Conservation (phyloP, 2,797 vertebrate genomes). For the Poecilia picta region DNA sequence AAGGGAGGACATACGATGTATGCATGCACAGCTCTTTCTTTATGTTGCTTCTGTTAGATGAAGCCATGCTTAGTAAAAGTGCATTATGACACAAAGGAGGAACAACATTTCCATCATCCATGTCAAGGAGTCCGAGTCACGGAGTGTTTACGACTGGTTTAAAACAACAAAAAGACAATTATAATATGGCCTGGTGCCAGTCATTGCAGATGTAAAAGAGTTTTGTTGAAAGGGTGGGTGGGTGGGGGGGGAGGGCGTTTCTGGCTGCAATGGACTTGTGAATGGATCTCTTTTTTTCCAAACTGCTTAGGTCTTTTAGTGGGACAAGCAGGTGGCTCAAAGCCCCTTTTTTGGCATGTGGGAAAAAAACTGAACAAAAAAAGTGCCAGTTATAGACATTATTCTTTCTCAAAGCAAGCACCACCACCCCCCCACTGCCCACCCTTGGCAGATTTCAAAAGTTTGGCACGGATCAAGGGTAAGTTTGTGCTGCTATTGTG, state of each 20-base stretch:
- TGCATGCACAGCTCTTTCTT: conserved; percentile 27
- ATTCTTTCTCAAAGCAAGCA: conserved; percentile 5
- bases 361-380: neutral
- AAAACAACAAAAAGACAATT: conserved; percentile 67
- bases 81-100: conserved; percentile 22
- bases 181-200: conserved; percentile 59
- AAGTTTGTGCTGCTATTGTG: conserved; percentile 57
- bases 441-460: conserved; percentile 51
- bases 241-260: conserved; percentile 30
- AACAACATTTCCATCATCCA: conserved; percentile 31
- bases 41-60: conserved; percentile 34
- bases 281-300: conserved; percentile 65
- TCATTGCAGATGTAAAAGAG: conserved; percentile 41
- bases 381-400: conserved; percentile 5
- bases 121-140: conserved; percentile 52
- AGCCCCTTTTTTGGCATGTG: conserved; percentile 67
- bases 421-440: conserved; percentile 10
- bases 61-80: conserved; percentile 53
- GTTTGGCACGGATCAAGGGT: conserved; percentile 51
- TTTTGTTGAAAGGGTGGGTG: conserved; percentile 25
- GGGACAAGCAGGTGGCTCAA: conserved; percentile 71
- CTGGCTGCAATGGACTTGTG: conserved; percentile 46
- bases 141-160: conserved; percentile 56
- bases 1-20: conserved; percentile 7
- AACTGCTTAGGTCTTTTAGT: conserved; percentile 72